These are phyloP conservation scores for Eulimnadia texana DNA, from an alignment of 1,140 invertebrate species.

Conservation along the genomic window DNA sequence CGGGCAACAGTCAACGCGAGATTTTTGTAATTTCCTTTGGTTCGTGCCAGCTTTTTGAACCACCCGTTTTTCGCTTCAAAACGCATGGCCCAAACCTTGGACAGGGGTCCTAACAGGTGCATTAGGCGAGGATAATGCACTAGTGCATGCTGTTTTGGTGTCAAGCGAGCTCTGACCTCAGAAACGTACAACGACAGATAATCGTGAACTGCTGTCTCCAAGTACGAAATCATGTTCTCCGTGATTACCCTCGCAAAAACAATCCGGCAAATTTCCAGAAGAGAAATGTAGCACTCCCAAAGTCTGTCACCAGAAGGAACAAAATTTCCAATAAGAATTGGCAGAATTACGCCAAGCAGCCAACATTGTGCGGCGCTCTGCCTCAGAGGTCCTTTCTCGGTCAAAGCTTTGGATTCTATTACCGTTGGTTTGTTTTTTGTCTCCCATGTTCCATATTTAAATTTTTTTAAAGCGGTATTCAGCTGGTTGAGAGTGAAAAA, in stretches of 20 bases:
- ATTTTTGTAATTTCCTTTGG: constrained; percentile 12
- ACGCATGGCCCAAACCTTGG: constrained; percentile 14
- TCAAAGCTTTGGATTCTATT: neutral
- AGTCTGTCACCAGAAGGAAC: constrained; percentile 1
- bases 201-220: constrained; percentile 14
- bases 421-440: constrained; percentile 11
- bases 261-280: constrained; percentile 9
- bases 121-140: constrained; percentile 14
- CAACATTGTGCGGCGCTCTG: constrained; percentile 13
- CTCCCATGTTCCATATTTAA: constrained; percentile 12
- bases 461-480: constrained; percentile 1
- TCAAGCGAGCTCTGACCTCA: neutral
- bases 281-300: constrained; percentile 1
- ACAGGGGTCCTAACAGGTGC: constrained; percentile 10
- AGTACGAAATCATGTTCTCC: neutral
- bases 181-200: neutral
- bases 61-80: constrained; percentile 14
- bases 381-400: constrained; percentile 5
- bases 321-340: constrained; percentile 5
- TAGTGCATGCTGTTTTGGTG: constrained; percentile 12
- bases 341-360: constrained; percentile 8
- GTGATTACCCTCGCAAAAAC: constrained; percentile 6
- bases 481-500: constrained; percentile 11
- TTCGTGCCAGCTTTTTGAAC: constrained; percentile 11
- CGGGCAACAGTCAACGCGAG: constrained; percentile 9